Percentiles rank a stretch among this genome's conserved stretches.
These are phyloP conservation scores for Lypha dubia DNA, from an alignment of 2,888 invertebrate species.

Conservation along the genomic window DNA sequence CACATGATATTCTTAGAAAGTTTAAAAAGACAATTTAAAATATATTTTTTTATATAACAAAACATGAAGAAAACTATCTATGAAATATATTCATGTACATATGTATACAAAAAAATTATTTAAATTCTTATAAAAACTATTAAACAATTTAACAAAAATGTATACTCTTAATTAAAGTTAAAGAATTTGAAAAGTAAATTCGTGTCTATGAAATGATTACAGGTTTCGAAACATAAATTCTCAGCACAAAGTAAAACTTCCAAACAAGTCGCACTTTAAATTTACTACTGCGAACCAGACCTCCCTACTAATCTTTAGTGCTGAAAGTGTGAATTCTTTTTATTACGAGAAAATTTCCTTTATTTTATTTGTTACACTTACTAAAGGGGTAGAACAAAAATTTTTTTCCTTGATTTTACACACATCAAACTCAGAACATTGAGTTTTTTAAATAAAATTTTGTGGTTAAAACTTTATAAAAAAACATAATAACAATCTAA, in stretches of 20 bases:
- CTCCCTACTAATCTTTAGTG: too few relatives aligned
- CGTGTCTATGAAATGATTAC: constrained; percentile 64
- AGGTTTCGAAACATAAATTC: constrained; percentile 48
- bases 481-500: too few relatives aligned
- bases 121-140: constrained; percentile 17
- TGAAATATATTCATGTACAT: not conserved
- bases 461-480: too few relatives aligned
- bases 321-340: constrained; percentile 63
- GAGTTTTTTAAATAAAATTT: too few relatives aligned
- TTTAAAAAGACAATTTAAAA: constrained; percentile 44
- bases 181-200: constrained; percentile 64
- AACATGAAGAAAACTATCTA: constrained; percentile 32
- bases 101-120: constrained; percentile 23
- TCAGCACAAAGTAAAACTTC: constrained; percentile 14
- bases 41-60: not conserved
- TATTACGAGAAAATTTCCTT: constrained; percentile 41
- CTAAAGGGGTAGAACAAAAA: constrained; percentile 25
- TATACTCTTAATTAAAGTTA: constrained; percentile 21
- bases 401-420: not conserved
- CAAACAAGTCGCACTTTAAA: not conserved
- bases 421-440: not conserved
- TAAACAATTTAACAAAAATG: not conserved
- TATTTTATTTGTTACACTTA: constrained; percentile 15
- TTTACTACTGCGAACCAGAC: too few relatives aligned
- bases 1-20: constrained; percentile 68